A percentile compares a stretch with the other conserved stretches of the same genome.
Conservation (phyloP, 2,797 vertebrate species). For the Arrhamphus sclerolepis region DNA sequence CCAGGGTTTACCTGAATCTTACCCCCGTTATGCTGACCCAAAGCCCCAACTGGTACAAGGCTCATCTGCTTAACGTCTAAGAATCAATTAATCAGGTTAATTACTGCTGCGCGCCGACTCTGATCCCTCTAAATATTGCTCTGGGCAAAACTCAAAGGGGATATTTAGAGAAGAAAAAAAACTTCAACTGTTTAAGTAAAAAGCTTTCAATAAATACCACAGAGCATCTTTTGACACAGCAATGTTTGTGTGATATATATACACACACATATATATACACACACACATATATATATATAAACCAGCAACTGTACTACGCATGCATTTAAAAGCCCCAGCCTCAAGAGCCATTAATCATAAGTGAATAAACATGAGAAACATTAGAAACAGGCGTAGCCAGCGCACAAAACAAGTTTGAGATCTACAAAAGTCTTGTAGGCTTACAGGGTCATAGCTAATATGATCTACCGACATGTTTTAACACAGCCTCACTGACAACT, state of each 20-base stretch:
- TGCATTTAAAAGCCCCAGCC: too few relatives aligned
- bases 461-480: slow-evolving; percentile 66
- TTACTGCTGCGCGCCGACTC: slow-evolving; percentile 51
- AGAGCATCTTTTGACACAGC: too few relatives aligned
- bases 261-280: too few relatives aligned
- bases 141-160: slow-evolving; percentile 19
- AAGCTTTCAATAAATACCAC: too few relatives aligned
- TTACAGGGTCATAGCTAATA: slow-evolving; percentile 36
- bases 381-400: slow-evolving; percentile 1
- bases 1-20: slow-evolving; percentile 24
- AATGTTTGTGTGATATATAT: too few relatives aligned
- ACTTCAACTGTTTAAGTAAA: not conserved
- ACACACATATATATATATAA: too few relatives aligned
- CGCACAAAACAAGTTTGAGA: slow-evolving; percentile 24
- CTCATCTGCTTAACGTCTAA: slow-evolving; percentile 74
- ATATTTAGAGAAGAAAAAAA: not conserved
- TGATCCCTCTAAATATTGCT: slow-evolving; percentile 62
- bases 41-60: slow-evolving; percentile 58
- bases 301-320: too few relatives aligned
- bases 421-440: slow-evolving; percentile 24
- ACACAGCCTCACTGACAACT: slow-evolving; percentile 59
- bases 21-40: slow-evolving; percentile 16
- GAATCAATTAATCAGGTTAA: slow-evolving; percentile 81
- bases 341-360: not conserved
- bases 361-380: not conserved